A percentile compares a stretch with the other conserved stretches of the same genome.
Conservation (phyloP, 1,140 invertebrate genomes). For the Drosophila cardini region DNA sequence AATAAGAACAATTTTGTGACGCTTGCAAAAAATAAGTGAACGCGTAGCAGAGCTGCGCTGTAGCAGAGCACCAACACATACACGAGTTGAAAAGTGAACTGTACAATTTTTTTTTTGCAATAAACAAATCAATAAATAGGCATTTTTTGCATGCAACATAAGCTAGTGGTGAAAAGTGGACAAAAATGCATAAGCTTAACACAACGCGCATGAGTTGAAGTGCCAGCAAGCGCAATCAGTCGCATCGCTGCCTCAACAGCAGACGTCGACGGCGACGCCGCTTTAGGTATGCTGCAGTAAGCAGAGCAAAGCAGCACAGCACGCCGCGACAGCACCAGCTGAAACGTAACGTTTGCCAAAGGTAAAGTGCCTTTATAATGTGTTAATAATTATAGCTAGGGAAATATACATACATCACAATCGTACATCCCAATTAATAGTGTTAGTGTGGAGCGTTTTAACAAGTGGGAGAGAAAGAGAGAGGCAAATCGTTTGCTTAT, state of each 20-base stretch:
- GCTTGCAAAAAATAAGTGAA: conserved; percentile 57
- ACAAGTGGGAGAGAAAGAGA: neutral
- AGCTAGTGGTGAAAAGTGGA: conserved; percentile 45
- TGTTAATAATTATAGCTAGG: conserved; percentile 28
- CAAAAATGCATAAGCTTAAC: conserved; percentile 52
- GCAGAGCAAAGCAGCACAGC: conserved; percentile 43
- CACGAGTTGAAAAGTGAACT: conserved; percentile 41
- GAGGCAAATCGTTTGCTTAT: conserved; percentile 41
- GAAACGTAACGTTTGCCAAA: conserved; percentile 76
- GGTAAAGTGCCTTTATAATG: conserved; percentile 51
- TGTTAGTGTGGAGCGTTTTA: conserved; percentile 23
- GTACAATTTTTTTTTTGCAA: conserved; percentile 20
- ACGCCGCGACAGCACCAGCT: conserved; percentile 38
- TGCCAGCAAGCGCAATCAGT: conserved; percentile 49
- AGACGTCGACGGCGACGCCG: conserved; percentile 42
- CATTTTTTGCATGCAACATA: conserved; percentile 32
- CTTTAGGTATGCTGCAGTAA: conserved; percentile 56
- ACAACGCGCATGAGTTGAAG: conserved; percentile 56
- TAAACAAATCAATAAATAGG: conserved; percentile 29
- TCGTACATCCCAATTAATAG: conserved; percentile 21
- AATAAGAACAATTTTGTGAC: conserved; percentile 64
- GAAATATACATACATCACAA: conserved; percentile 12
- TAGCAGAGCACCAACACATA: conserved; percentile 40
- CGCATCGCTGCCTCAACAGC: conserved; percentile 39
- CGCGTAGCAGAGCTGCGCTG: conserved; percentile 48